Percentiles rank a stretch among this genome's conserved stretches.
Conservation (phyloP, 92 coral and sea anemone genomes). For the Epizoanthus rinbou region DNA sequence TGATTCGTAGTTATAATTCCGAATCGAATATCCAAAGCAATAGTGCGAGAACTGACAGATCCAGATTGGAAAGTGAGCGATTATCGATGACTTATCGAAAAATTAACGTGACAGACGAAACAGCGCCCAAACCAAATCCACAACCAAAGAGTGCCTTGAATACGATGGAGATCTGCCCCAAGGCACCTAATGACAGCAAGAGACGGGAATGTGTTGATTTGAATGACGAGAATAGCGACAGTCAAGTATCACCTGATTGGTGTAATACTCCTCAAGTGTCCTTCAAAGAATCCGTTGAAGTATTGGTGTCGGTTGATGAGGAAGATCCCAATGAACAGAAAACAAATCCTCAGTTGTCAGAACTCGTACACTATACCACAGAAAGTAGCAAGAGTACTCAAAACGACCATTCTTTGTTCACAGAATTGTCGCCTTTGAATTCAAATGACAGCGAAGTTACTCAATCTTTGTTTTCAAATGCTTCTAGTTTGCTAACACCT, state of each 20-base stretch:
- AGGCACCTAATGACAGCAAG: background rate
- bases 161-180: background rate
- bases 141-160: background rate
- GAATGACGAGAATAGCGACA: background rate
- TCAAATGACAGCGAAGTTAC: too few species aligned
- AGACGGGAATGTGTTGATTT: background rate
- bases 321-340: background rate
- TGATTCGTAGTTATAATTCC: background rate
- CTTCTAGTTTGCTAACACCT: background rate
- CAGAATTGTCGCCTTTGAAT: too few species aligned
- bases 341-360: too few species aligned
- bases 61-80: background rate
- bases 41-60: background rate
- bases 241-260: background rate
- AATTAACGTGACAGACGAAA: background rate
- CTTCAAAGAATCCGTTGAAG: slow-evolving; percentile 30
- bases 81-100: background rate
- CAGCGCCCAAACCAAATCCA: background rate
- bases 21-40: background rate
- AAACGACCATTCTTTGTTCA: too few species aligned
- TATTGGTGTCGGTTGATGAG: background rate
- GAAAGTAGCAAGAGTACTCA: too few species aligned
- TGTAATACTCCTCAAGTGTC: background rate
- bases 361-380: too few species aligned
- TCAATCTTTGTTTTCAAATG: background rate